Percentiles rank a stretch among this genome's conserved stretches.
These are phyloP conservation scores for Aplochiton taeniatus DNA, from an alignment of 2,797 vertebrate genomes.

Conservation along the genomic window DNA sequence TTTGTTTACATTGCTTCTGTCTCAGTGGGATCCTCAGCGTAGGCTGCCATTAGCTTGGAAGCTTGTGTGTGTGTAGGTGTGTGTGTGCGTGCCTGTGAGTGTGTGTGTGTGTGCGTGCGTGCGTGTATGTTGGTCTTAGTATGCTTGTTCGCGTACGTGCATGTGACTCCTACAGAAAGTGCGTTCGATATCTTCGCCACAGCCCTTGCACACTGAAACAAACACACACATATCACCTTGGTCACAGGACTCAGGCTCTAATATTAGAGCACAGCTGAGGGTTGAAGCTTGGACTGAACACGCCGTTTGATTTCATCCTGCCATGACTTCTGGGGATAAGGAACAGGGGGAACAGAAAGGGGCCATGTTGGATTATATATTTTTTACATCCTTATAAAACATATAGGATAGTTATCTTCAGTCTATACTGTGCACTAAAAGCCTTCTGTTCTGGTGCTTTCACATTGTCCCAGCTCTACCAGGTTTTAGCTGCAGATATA, in stretches of 20 bases:
- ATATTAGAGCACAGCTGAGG: slow-evolving; percentile 52
- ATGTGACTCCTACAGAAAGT: not conserved
- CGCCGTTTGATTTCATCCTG: not conserved
- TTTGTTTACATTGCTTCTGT: slow-evolving; percentile 31
- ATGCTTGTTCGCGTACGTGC: not conserved
- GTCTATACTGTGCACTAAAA: not conserved
- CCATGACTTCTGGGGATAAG: not conserved
- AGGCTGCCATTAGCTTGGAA: slow-evolving; percentile 46
- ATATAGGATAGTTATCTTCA: not conserved
- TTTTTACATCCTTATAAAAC: too few species aligned
- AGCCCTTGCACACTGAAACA: slow-evolving; percentile 4
- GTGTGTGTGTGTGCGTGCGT: slow-evolving; percentile 19
- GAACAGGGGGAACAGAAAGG: not conserved
- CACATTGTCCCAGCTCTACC: too few species aligned
- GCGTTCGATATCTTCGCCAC: not conserved
- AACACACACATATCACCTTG: slow-evolving; percentile 26
- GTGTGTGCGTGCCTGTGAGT: slow-evolving; percentile 11
- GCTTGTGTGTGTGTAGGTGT: slow-evolving; percentile 1
- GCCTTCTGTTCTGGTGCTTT: not conserved
- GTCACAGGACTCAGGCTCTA: slow-evolving; percentile 56
- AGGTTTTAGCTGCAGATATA: too few species aligned
- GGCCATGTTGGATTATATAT: not conserved
- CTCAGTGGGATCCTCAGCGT: slow-evolving; percentile 47
- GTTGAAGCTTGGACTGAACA: not conserved
- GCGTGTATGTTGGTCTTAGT: not conserved